Conservation (phyloP, 2,888 invertebrate species). For the Nemotelus nigrinus region DNA sequence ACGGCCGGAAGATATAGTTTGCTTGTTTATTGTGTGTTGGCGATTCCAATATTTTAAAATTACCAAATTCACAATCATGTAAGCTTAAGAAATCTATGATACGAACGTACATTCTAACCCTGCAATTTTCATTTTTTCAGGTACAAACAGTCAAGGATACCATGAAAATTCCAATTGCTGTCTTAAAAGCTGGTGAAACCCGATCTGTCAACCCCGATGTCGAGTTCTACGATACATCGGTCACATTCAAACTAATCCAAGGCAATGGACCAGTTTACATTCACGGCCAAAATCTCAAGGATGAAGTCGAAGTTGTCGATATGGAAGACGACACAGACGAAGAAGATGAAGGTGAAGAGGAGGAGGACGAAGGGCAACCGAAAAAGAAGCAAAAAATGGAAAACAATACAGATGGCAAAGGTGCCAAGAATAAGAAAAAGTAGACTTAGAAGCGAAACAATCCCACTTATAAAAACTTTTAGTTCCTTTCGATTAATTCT, state of each 20-base stretch:
- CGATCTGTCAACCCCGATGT: slow-evolving; percentile 82
- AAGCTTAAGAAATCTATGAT: neutral
- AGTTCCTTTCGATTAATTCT: slow-evolving; percentile 36
- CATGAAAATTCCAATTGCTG: slow-evolving; percentile 84
- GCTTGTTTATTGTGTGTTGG: too few species aligned
- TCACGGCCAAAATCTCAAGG: slow-evolving; percentile 84
- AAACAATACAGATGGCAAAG: slow-evolving; percentile 76
- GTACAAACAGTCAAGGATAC: slow-evolving; percentile 69
- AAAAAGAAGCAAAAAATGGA: slow-evolving; percentile 83
- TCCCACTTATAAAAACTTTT: slow-evolving; percentile 4
- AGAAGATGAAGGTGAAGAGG: slow-evolving; percentile 74
- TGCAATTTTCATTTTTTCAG: slow-evolving; percentile 53
- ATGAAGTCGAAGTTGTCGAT: slow-evolving; percentile 84
- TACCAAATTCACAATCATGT: neutral
- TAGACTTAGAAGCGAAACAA: slow-evolving; percentile 26
- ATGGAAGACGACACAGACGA: slow-evolving; percentile 84
- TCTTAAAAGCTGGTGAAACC: slow-evolving; percentile 81
- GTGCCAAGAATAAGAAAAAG: slow-evolving; percentile 76
- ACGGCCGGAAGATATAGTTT: too few species aligned
- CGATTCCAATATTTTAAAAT: too few species aligned
- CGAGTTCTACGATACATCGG: slow-evolving; percentile 87
- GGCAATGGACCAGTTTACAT: slow-evolving; percentile 85
- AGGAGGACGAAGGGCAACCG: slow-evolving; percentile 80
- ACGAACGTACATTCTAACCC: neutral
- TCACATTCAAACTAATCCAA: slow-evolving; percentile 81